Evolutionary conservation across 2,797 vertebrate genomes (phyloP), one percentile per base, ranked within the genome.

Genomic region (Hybognathus amarus): DNA sequence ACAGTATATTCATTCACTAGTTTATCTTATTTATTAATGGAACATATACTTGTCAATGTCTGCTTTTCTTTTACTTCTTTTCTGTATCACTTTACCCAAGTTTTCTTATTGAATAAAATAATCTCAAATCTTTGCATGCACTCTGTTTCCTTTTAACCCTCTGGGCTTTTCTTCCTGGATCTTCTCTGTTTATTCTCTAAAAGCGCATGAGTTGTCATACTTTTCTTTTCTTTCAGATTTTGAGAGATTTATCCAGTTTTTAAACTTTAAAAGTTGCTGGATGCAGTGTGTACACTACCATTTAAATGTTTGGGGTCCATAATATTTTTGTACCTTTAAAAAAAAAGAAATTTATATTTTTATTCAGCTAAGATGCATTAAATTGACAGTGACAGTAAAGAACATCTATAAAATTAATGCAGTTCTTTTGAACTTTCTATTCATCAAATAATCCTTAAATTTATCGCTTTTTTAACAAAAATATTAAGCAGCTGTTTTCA

Each of bases 101-200:
- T 78, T 86, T 52, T 68, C 76, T 56, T 64, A 42, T 56, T 63
- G 17, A 88, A 86, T 88, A 88, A 88, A 88, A 40, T 24, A 45
- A 24, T 52, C 22, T 71, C 1, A 69, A 83, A 63, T 47, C 71
- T 85, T 24, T 70, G 76, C 82, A 83, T 79, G 82, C 56, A 81
- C 63, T 27, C 42, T 76, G 36, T 69, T 67, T 73, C 30, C 67
- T 54, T n/a, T 79, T 66, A 75, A 82, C 7, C 38, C 33, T 54
- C 6, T 18, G 66, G 10, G 24, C 52, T 61, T 50, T 50, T 70
- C 52, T 56, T 75, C 61, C 59, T 80, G 64, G n/a, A n/a, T 81
- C 33, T 80, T 70, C n/a, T 69, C 50, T 78, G 64, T 15, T 38
- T 13, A 24, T 78, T 54, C 42, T 80, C 8, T 66, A 70, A 45